Evolutionary conservation across 1,140 invertebrate species (phyloP), one percentile per base, ranked within the genome.

Genomic region (Panonychus citri): DNA sequence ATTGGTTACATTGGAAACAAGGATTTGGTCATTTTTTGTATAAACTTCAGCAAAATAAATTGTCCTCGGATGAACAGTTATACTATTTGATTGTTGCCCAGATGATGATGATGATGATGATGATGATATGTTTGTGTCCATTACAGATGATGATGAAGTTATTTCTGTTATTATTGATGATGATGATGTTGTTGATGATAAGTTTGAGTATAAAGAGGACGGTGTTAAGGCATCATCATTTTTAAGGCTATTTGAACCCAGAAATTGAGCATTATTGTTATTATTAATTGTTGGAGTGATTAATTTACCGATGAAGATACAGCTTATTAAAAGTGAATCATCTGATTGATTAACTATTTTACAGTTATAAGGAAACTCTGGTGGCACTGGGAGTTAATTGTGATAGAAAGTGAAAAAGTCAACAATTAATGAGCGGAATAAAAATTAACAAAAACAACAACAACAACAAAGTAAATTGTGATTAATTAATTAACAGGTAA

Each of bases 351-450:
- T 59, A 25, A 19, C 10, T 30, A 57, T 21, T 54, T 53, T 48
- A 59, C 58, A 59, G 8, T 40, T 37, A 28, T 55, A 59, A 28
- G 58, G 58, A 56, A 59, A 59, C 5, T 52, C 30, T 30, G 58
- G 58, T 52, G 58, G 48, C 39, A 39, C 58, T 59, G 37, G 12
- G 17, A 19, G 15, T 49, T 15, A 54, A 17, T 53, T 19, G 8
- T 51, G 15, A 27, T 26, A 13, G 56, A 25, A 34, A 34, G 21
- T 39, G 17, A 13, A n/a, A n/a, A n/a, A n/a, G n/a, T n/a, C n/a
- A n/a, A n/a, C n/a, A n/a, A n/a, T n/a, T n/a, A n/a, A n/a, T n/a
- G n/a, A n/a, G n/a, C n/a, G n/a, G n/a, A 34, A 12, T 7, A 12
- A 34, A 34, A 34, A 34, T 34, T 5, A 12, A 1, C 30, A 34